These are phyloP conservation scores for Apotomis capreana DNA, from an alignment of 2,888 invertebrate genomes.

Conservation along the genomic window DNA sequence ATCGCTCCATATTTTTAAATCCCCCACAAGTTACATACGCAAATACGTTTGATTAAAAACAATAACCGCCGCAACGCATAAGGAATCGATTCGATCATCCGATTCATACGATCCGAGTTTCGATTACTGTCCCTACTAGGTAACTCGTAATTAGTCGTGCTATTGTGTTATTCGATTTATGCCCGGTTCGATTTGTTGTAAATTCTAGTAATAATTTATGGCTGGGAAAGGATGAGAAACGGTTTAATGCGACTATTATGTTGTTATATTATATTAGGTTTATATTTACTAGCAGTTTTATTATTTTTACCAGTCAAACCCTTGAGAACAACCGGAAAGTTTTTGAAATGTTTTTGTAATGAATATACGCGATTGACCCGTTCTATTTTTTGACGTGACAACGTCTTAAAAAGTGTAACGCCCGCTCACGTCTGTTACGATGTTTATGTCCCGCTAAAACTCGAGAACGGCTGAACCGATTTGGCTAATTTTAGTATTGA, in stretches of 20 bases:
- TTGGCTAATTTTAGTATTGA: no score
- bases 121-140: slow-evolving; percentile 42
- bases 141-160: slow-evolving; percentile 41
- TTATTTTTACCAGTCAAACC: neutral
- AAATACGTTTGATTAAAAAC: slow-evolving; percentile 41
- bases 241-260: slow-evolving; percentile 16
- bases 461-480: no score
- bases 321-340: no score
- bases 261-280: slow-evolving; percentile 22
- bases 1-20: slow-evolving; percentile 33
- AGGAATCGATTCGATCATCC: slow-evolving; percentile 42
- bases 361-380: no score
- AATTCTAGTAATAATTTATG: slow-evolving; percentile 40
- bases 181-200: slow-evolving; percentile 34
- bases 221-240: slow-evolving; percentile 20
- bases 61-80: slow-evolving; percentile 33
- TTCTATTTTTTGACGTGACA: no score
- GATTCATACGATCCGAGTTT: slow-evolving; percentile 38
- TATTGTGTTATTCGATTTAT: slow-evolving; percentile 41
- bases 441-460: no score
- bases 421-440: no score
- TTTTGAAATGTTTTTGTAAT: no score
- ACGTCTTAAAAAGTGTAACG: no score
- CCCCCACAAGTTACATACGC: slow-evolving; percentile 27
- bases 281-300: neutral